Conservation (phyloP, 2,113 vertebrate species). For the Rhipidura dahli region DNA sequence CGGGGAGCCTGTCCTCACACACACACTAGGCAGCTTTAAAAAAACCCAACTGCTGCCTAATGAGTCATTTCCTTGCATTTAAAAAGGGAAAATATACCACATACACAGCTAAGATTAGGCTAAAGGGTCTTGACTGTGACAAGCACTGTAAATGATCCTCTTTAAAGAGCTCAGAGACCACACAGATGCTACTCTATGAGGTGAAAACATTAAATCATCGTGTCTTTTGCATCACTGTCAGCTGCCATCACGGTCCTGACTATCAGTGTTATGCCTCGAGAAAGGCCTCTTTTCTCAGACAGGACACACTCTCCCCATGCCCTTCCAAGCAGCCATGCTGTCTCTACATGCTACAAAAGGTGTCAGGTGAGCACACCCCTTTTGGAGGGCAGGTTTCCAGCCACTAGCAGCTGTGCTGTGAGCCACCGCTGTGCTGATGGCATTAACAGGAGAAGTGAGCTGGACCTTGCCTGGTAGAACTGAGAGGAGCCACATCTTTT, state of each 20-base stretch:
- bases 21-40: neutral
- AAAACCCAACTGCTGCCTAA: neutral
- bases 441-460: neutral
- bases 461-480: neutral
- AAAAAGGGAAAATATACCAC: neutral
- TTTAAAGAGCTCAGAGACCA: neutral
- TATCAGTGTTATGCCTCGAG: neutral
- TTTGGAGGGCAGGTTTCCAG: neutral
- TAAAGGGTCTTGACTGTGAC: neutral
- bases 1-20: neutral
- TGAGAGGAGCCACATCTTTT: neutral
- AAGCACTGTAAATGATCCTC: neutral
- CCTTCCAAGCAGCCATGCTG: neutral
- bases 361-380: neutral
- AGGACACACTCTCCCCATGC: neutral
- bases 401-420: neutral
- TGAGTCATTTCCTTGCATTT: conserved; percentile 30
- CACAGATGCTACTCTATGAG: neutral
- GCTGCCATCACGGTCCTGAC: neutral
- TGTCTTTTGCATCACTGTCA: neutral
- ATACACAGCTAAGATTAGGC: neutral
- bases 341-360: neutral
- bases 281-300: neutral
- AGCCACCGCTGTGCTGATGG: neutral
- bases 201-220: neutral